Conservation (phyloP, 2,797 vertebrate genomes). For the Pseudomugil tenellus region DNA sequence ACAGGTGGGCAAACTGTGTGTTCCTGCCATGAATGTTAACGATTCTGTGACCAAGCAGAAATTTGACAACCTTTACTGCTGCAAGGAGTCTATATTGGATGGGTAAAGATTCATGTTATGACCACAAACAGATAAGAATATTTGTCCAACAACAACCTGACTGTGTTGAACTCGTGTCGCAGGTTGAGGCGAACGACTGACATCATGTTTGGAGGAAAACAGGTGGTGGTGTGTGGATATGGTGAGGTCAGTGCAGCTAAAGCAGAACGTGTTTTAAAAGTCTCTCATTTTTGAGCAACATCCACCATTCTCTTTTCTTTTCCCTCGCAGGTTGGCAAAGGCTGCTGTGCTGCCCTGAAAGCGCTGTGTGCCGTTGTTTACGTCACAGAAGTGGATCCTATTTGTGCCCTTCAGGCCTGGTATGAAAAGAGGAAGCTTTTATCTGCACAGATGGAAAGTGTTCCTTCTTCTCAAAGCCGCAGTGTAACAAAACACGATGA, state of each 20-base stretch:
- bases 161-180: constrained; percentile 18
- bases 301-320: neutral
- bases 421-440: constrained; percentile 71
- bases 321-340: constrained; percentile 89
- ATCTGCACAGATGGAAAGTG: constrained; percentile 20
- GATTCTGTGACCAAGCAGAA: constrained; percentile 96
- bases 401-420: constrained; percentile 96
- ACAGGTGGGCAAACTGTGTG: constrained; percentile 88
- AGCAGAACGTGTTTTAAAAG: neutral
- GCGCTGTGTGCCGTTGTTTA: constrained; percentile 91
- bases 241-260: constrained; percentile 86
- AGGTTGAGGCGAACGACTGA: constrained; percentile 92
- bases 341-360: constrained; percentile 91
- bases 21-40: constrained; percentile 94
- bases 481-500: constrained; percentile 4
- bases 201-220: constrained; percentile 94
- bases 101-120: constrained; percentile 79
- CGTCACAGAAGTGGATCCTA: constrained; percentile 94
- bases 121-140: constrained; percentile 3
- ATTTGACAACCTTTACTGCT: constrained; percentile 95
- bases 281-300: neutral
- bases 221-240: constrained; percentile 90
- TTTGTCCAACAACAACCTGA: constrained; percentile 7
- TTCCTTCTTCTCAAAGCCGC: neutral
- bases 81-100: constrained; percentile 93